These are phyloP conservation scores for Protosalanx chinensis DNA, from an alignment of 2,797 vertebrate genomes.

Conservation along the genomic window DNA sequence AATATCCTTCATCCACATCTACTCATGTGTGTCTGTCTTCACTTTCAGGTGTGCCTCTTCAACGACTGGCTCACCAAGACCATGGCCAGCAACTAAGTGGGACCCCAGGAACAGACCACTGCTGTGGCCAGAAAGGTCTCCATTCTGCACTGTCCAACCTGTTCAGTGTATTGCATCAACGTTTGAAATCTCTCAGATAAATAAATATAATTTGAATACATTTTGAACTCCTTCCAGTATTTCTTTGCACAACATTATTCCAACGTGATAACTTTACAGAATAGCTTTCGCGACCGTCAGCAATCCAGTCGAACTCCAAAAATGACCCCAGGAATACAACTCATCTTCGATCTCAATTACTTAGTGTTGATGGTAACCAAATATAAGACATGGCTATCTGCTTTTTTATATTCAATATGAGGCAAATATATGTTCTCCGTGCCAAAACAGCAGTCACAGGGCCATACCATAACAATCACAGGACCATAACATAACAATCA, in stretches of 20 bases:
- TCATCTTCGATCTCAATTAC: too few species aligned
- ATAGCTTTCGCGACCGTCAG: too few species aligned
- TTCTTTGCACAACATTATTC: too few species aligned
- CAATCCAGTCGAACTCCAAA: too few species aligned
- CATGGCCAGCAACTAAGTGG: slow-evolving; percentile 40
- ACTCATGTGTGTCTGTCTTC: neutral
- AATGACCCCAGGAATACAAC: too few species aligned
- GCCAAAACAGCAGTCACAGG: neutral
- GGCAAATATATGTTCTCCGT: too few species aligned
- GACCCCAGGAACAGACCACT: neutral
- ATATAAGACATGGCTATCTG: too few species aligned
- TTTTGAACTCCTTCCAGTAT: neutral
- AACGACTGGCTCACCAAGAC: slow-evolving; percentile 45
- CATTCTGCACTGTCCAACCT: neutral
- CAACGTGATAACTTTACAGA: too few species aligned
- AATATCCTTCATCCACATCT: neutral
- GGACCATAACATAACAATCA: neutral
- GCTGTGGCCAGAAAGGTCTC: neutral
- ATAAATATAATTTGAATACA: neutral
- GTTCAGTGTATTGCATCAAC: neutral
- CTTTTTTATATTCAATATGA: too few species aligned
- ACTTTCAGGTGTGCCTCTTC: slow-evolving; percentile 53
- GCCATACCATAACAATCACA: too few species aligned
- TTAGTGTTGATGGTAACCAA: too few species aligned
- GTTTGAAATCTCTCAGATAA: neutral